phyloP scores from a whole-genome alignment of 2,113 vertebrate species.

The Nothobranchius kuhntae region DNA sequence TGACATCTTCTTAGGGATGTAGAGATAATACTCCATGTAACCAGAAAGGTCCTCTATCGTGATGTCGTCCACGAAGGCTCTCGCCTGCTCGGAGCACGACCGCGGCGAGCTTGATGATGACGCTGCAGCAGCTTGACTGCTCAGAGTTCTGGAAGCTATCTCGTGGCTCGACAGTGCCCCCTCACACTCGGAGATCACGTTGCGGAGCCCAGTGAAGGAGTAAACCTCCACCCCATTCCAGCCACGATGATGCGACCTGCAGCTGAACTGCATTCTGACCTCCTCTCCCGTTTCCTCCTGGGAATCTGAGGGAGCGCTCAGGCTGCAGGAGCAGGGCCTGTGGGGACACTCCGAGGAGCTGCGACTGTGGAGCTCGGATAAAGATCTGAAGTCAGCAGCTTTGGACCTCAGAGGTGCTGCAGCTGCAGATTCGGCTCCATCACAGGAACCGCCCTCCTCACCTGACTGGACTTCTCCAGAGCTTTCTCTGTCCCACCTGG shows the following conservation, averaged over 20 bases:
- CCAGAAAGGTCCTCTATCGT: slow-evolving; percentile 98
- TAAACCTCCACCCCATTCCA: slow-evolving; percentile 94
- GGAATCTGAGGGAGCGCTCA: background rate
- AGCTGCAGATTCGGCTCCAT: background rate
- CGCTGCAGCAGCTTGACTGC: background rate
- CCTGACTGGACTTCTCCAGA: slow-evolving; percentile 1
- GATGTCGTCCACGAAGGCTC: slow-evolving; percentile 93
- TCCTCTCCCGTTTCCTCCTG: background rate
- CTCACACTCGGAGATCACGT: slow-evolving; percentile 84
- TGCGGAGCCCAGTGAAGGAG: slow-evolving; percentile 92
- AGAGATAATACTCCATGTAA: slow-evolving; percentile 97
- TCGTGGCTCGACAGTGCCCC: slow-evolving; percentile 68
- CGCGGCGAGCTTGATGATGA: slow-evolving; percentile 83
- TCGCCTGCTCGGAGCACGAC: slow-evolving; percentile 96
- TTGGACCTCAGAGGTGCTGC: slow-evolving; percentile 54
- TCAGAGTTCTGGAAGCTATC: slow-evolving; percentile 84
- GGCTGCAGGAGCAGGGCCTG: slow-evolving; percentile 33
- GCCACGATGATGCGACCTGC: slow-evolving; percentile 76
- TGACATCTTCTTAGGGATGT: slow-evolving; percentile 99
- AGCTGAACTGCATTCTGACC: slow-evolving; percentile 60
- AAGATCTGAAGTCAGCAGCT: slow-evolving; percentile 84
- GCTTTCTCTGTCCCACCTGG: slow-evolving; percentile 18
- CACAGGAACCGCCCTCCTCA: slow-evolving; percentile 30
- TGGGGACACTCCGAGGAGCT: slow-evolving; percentile 52
- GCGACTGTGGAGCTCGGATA: slow-evolving; percentile 80